Evolutionary conservation across 2,113 vertebrate genomes (phyloP).

Genomic region (Urocynchramus pylzowi): DNA sequence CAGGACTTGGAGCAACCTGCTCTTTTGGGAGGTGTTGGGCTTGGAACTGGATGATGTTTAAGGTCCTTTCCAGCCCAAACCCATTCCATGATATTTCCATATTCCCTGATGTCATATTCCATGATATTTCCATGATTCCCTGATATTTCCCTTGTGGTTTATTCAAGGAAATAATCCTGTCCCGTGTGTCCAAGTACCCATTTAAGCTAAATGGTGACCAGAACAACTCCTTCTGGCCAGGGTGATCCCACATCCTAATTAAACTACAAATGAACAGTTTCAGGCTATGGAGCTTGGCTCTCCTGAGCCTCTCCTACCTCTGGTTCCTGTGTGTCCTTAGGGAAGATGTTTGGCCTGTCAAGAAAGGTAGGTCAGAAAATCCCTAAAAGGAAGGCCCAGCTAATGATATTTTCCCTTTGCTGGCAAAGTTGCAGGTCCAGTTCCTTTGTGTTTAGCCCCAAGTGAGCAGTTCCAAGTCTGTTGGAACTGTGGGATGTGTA

Average conservation of each 20-base stretch:
- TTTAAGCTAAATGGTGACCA: neutral
- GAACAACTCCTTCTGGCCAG: neutral
- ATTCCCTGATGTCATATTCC: too few species aligned
- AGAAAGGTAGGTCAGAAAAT: neutral
- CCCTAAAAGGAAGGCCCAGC: neutral
- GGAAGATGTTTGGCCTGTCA: neutral
- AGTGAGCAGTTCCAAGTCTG: neutral
- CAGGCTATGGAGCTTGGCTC: neutral
- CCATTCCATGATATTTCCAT: neutral
- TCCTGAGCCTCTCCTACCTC: neutral
- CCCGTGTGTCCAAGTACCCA: neutral
- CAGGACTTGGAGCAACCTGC: neutral
- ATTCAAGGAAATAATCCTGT: neutral
- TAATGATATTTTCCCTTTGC: neutral
- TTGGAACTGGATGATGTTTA: neutral
- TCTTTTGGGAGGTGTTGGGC: fast-evolving
- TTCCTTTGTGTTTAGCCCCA: neutral
- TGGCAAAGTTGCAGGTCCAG: neutral
- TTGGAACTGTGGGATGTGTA: neutral
- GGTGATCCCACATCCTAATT: neutral
- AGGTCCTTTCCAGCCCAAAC: neutral
- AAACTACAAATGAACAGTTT: neutral
- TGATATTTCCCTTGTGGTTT: neutral
- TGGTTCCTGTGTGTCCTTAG: neutral
- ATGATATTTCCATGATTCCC: neutral